phyloP scores from a whole-genome alignment of 2,888 invertebrate genomes.

The Balanococcus diminutus region DNA sequence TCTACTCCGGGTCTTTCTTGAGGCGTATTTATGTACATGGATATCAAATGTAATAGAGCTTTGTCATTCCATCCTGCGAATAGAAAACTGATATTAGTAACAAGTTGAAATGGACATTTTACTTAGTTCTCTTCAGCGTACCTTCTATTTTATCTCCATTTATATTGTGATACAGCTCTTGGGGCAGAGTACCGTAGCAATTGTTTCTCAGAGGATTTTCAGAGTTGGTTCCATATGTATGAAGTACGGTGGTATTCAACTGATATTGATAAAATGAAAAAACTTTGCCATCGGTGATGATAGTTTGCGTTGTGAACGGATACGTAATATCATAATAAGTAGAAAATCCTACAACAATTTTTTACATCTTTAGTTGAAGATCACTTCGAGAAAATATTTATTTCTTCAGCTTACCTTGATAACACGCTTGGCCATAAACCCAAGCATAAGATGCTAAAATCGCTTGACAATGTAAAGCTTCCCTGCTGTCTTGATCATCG shows the following conservation, averaged over 20 bases:
- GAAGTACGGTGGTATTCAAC: conserved; percentile 80
- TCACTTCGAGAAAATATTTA: background rate
- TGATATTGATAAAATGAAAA: conserved; percentile 92
- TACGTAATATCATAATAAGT: conserved; percentile 89
- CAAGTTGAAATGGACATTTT: background rate
- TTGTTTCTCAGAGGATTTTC: conserved; percentile 75
- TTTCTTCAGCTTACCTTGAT: conserved; percentile 67
- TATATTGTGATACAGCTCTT: conserved; percentile 76
- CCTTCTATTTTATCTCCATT: conserved; percentile 72
- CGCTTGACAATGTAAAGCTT: conserved; percentile 75
- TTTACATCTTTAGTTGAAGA: background rate
- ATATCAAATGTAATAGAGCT: conserved; percentile 74
- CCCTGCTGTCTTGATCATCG: conserved; percentile 67
- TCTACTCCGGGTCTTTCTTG: conserved; percentile 67
- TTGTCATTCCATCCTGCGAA: conserved; percentile 76
- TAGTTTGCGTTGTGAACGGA: conserved; percentile 85
- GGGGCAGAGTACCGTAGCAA: conserved; percentile 76
- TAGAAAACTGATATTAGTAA: background rate
- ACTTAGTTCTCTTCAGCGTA: background rate
- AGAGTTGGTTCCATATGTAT: conserved; percentile 68
- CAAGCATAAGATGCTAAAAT: conserved; percentile 81
- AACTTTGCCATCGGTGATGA: conserved; percentile 84
- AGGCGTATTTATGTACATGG: conserved; percentile 76
- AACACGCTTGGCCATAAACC: conserved; percentile 78
- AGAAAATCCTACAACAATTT: conserved; percentile 70